Conservation (phyloP, 1,140 invertebrate genomes). For the Penaeus japonicus region DNA sequence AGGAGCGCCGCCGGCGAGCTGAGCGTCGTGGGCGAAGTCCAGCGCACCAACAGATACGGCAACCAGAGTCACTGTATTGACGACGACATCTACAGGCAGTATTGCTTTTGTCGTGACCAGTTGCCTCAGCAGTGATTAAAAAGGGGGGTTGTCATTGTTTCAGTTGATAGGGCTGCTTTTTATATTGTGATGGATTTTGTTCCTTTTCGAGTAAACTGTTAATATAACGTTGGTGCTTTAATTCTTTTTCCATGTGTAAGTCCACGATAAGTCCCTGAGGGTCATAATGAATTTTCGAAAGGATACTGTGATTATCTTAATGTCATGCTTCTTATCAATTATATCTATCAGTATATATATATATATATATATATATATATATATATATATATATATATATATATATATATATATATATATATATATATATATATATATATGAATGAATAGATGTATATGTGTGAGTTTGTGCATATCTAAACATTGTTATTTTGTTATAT, state of each 20-base stretch:
- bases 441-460: no score
- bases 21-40: neutral
- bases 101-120: conserved; percentile 10
- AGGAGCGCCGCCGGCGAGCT: neutral
- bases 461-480: no score
- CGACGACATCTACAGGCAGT: neutral
- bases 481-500: no score
- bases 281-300: neutral
- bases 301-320: neutral
- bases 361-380: neutral
- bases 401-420: no score
- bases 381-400: no score
- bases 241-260: no score
- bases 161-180: no score
- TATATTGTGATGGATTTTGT: no score
- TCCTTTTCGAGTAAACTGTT: no score
- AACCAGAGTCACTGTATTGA: conserved; percentile 15
- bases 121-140: neutral
- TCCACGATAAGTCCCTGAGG: no score
- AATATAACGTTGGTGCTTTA: no score
- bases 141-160: neutral
- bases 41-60: neutral
- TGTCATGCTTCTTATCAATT: neutral
- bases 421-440: no score
- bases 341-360: neutral